Percentiles rank a stretch among this genome's conserved stretches.
Evolutionary conservation across 2,888 invertebrate species (phyloP).

Genomic region (Troides aeacus): DNA sequence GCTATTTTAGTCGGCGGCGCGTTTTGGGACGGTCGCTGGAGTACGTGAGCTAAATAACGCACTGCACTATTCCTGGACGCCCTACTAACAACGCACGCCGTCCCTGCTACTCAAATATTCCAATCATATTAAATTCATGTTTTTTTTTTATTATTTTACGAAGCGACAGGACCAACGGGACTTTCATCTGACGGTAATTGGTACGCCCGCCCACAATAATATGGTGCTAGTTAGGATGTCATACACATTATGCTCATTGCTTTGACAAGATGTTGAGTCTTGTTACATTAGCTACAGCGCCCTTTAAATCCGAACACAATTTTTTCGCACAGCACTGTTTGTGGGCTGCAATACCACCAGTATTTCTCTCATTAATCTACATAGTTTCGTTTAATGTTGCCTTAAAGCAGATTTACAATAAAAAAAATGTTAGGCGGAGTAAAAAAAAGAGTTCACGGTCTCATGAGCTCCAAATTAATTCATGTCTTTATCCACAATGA

Average conservation of each 20-base stretch:
- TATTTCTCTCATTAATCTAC: not conserved
- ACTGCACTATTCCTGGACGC: conserved; percentile 65
- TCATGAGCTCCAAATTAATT: conserved; percentile 54
- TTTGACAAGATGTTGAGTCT: too few species aligned
- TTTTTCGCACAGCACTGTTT: too few species aligned
- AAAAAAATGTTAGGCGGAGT: not conserved
- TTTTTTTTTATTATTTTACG: too few species aligned
- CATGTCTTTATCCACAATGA: conserved; percentile 48
- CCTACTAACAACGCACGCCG: conserved; percentile 59
- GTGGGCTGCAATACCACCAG: too few species aligned
- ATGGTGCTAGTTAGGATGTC: too few species aligned
- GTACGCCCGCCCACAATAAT: too few species aligned
- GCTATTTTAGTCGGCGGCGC: conserved; percentile 70
- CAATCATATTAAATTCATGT: not conserved
- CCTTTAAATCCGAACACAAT: too few species aligned
- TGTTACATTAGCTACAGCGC: too few species aligned
- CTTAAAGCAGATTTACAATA: not conserved
- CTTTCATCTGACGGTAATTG: too few species aligned
- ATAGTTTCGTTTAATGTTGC: not conserved
- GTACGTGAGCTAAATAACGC: conserved; percentile 64
- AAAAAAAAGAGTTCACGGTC: conserved; percentile 52
- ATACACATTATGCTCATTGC: too few species aligned
- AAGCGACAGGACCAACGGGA: too few species aligned
- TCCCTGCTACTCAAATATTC: conserved; percentile 47
- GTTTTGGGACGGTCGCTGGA: conserved; percentile 67